Evolutionary conservation across 1,140 invertebrate genomes (phyloP), one percentile per base, ranked within the genome.

Genomic region (Pararge aegeria): DNA sequence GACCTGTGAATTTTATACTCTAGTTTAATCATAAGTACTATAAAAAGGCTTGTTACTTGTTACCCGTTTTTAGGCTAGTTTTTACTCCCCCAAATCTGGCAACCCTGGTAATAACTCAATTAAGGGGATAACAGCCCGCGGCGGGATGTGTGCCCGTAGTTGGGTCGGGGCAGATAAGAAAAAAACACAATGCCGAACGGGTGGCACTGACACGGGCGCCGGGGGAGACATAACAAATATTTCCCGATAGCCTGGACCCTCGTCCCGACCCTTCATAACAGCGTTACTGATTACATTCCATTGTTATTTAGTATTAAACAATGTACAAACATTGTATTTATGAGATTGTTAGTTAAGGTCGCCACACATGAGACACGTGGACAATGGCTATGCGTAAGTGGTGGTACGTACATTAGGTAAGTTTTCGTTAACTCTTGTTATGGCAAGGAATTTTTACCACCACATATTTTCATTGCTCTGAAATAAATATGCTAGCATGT

Each of bases 81-180:
- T 42, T 42, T 16, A 16, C 13, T 9, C 16, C 6, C 2, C 16
- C 9, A 46, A 46, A 46, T 46, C 16, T 20, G 10, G 42, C 18
- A 46, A 20, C 42, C 42, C 42, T 46, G 19, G 68, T 81, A 80
- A 84, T 84, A 84, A 84, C 83, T 86, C 81, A 84, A 87, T 87
- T 88, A 86, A 75, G 70, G 67, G 75, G 75, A 79, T 78, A 62
- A 67, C 68, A 81, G 68, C 75, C 76, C 62, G 65, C 58, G 73
- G 68, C 69, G 59, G 48, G 55, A 65, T 55, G 48, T 30, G 38
- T 34, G 6, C 34, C 34, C 38, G 46, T 20, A 55, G 53, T 34
- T 37, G 19, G 46, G 48, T 65, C 61, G 61, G 63, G 64, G 59
- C 37, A 69, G 71, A 83, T 76, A 74, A 73, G 63, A 66, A 63